Base-by-base conservation (phyloP, 2,113 vertebrate genomes). In the Tenebrosternarchus preto region DNA sequence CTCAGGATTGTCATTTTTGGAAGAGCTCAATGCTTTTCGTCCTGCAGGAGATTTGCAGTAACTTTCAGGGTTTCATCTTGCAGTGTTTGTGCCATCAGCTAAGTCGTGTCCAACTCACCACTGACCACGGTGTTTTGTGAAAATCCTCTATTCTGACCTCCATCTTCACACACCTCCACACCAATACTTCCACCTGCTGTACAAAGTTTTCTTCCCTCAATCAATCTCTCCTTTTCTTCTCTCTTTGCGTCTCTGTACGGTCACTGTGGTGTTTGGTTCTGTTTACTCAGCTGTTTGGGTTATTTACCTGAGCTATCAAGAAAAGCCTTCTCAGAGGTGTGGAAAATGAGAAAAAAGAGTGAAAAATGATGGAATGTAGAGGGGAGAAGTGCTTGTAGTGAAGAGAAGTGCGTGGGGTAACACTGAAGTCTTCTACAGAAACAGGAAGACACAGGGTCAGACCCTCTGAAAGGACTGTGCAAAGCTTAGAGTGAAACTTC, bases 281-380 rank as follows among this genome's bases (percentile, higher is more conserved):
- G 94, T 98, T 98, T 97, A 90, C 95, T 95, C 96, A 98, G 96
- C 96, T 98, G 96, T 93, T 90, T 88, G 90, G 93, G 87, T 93
- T 96, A 95, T 97, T 97, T 96, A 96, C 95, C 94, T 93, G 92
- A 95, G 92, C 90, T 93, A 92, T 92, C 92, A 89, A 91, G 89
- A 88, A 88, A 96, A 94, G 91, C 95, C 94, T 95, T 93, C 92
- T 93, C 91, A 95, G 93, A 95, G 90, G 88, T 92, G 87, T 93
- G 86, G 82, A 87, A 87, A 92, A 85, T 92, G 91, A 92, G 93
- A 90, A 91, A 87, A 90, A 93, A 92, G 83, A 66, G 46, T n/a
- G 78, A 64, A 72, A 73, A 46, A 17, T 8, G 2, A 57, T 46
- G 43, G 36, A 31, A 43, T 19, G 43, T 77, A 72, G 83, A 78